Evolutionary conservation across 2,113 vertebrate species (phyloP).

Genomic region (Chamaea fasciata): DNA sequence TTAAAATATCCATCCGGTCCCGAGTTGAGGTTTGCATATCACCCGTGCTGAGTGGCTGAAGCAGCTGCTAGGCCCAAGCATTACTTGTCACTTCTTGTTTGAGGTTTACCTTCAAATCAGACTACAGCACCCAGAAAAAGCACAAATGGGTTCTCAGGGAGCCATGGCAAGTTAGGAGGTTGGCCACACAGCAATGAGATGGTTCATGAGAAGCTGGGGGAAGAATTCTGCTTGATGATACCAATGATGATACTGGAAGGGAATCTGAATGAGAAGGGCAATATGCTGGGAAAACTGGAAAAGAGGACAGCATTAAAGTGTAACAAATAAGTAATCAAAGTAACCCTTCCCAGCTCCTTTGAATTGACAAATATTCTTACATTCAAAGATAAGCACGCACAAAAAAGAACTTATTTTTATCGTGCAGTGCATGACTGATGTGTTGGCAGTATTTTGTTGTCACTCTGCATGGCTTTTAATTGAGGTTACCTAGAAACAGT

Average conservation of each 20-base stretch:
- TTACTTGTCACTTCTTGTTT: background rate
- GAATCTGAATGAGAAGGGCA: background rate
- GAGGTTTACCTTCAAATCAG: background rate
- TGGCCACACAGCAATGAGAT: background rate
- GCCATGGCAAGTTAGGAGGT: background rate
- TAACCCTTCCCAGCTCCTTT: background rate
- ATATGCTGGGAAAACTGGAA: background rate
- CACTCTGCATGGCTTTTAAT: background rate
- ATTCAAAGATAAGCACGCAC: background rate
- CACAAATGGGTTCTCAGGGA: background rate
- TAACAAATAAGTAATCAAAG: background rate
- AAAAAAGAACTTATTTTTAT: background rate
- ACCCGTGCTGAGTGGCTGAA: conserved; percentile 38
- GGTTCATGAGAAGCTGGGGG: background rate
- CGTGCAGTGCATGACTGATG: background rate
- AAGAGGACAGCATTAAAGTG: background rate
- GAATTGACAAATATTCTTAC: background rate
- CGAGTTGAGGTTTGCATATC: background rate
- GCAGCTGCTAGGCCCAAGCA: conserved; percentile 34
- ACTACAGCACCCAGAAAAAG: background rate
- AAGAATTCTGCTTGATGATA: background rate
- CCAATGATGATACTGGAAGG: background rate
- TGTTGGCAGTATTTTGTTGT: background rate
- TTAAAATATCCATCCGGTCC: conserved; percentile 14
- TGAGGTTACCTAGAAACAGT: background rate